Conservation (phyloP, 2,113 vertebrate species). For the Rousettus leschenaultii region DNA sequence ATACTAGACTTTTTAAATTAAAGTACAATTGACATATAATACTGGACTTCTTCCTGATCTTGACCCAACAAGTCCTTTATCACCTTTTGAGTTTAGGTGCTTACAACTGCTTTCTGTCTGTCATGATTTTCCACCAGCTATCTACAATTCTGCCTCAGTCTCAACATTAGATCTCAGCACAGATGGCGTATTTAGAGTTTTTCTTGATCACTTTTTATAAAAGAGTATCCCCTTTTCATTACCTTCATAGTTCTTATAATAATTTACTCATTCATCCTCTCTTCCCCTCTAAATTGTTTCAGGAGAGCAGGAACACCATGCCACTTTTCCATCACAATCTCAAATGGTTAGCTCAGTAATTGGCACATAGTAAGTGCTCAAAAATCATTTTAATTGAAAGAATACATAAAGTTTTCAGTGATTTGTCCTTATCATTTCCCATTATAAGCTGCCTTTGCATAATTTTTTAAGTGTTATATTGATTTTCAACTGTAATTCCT, state of each 20-base stretch:
- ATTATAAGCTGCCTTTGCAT: not conserved
- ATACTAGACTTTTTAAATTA: not conserved
- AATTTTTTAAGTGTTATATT: not conserved
- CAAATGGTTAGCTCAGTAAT: not conserved
- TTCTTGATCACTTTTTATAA: not conserved
- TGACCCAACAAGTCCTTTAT: not conserved
- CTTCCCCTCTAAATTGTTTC: not conserved
- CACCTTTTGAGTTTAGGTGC: not conserved
- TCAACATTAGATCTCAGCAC: not conserved
- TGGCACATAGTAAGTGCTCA: not conserved
- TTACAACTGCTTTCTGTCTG: not conserved
- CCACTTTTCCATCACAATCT: not conserved
- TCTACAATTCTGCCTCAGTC: not conserved
- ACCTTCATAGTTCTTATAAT: not conserved
- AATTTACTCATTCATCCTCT: not conserved
- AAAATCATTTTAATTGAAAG: not conserved
- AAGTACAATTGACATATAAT: not conserved
- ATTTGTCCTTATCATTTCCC: not conserved
- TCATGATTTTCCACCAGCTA: not conserved
- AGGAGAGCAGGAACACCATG: not conserved
- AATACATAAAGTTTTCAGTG: not conserved
- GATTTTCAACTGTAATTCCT: not conserved
- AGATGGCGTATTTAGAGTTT: not conserved
- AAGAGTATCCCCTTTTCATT: not conserved
- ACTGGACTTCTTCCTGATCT: not conserved